These are phyloP conservation scores for Delphinapterus leucas DNA, from an alignment of 2,113 vertebrate species.

Conservation along the genomic window DNA sequence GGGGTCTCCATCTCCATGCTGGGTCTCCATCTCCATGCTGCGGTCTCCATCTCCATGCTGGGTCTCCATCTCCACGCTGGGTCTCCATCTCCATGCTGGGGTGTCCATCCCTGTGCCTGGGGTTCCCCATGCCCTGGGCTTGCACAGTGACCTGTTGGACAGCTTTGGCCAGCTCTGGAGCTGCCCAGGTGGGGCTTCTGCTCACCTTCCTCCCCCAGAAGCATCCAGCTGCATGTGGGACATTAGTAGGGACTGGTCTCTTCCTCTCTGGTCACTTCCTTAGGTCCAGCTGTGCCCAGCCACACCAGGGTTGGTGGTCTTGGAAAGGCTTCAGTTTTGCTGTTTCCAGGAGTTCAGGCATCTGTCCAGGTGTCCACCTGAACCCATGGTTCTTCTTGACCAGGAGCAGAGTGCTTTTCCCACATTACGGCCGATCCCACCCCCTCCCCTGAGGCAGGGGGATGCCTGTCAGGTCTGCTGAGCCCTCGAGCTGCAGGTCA, in stretches of 20 bases:
- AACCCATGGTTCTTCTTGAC: background rate
- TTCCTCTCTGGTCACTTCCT: background rate
- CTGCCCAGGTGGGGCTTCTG: background rate
- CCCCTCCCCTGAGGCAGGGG: fast-evolving
- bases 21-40: too few relatives aligned
- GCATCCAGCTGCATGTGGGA: fast-evolving
- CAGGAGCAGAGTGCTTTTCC: background rate
- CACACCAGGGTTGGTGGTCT: background rate
- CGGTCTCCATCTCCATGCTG: too few relatives aligned
- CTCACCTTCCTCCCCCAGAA: background rate
- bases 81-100: background rate
- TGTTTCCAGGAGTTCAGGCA: background rate
- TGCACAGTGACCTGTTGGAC: background rate
- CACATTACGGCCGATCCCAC: fast-evolving
- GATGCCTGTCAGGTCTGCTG: fast-evolving
- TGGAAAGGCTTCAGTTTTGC: background rate
- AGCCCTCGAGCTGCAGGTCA: background rate
- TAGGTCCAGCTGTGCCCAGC: background rate
- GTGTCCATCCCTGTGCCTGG: background rate
- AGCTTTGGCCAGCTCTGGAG: background rate
- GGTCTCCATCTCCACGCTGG: background rate
- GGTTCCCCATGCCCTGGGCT: background rate
- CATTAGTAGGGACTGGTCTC: background rate
- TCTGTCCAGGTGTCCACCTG: background rate
- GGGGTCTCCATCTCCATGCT: too few relatives aligned